Conservation (phyloP, 2,888 invertebrate species). For the Trisateles emortualis region DNA sequence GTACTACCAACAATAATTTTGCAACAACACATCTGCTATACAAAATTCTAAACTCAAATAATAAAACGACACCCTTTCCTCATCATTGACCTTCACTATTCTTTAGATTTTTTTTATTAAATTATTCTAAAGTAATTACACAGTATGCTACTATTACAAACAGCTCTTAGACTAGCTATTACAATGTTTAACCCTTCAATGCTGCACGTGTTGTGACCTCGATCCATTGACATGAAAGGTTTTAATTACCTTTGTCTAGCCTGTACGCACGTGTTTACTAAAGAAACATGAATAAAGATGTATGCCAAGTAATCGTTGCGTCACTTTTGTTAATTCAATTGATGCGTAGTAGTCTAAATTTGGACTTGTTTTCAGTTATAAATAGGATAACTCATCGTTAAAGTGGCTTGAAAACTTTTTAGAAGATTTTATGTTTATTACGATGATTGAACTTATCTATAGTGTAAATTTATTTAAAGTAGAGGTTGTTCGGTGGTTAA, state of each 20-base stretch:
- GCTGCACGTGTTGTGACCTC: slow-evolving; percentile 67
- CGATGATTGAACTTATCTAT: too few relatives aligned
- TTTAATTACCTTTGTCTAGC: slow-evolving; percentile 75
- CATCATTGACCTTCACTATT: slow-evolving; percentile 2
- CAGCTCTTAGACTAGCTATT: slow-evolving; percentile 7
- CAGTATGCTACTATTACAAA: slow-evolving; percentile 3
- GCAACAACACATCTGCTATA: too few relatives aligned
- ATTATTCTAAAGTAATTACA: slow-evolving; percentile 14
- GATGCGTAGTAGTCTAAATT: slow-evolving; percentile 15
- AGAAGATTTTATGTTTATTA: too few relatives aligned
- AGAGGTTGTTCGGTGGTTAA: too few relatives aligned
- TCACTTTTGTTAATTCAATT: slow-evolving; percentile 18
- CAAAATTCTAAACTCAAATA: background rate
- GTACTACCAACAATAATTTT: too few relatives aligned
- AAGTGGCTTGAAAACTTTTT: too few relatives aligned
- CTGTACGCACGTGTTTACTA: slow-evolving; percentile 63
- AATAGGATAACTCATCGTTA: background rate
- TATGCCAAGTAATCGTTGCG: slow-evolving; percentile 27
- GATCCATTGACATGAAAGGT: slow-evolving; percentile 57
- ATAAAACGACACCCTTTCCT: background rate
- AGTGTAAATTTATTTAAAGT: too few relatives aligned
- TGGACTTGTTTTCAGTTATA: background rate
- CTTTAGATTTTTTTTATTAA: slow-evolving; percentile 2
- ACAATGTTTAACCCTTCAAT: slow-evolving; percentile 35
- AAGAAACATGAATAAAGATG: slow-evolving; percentile 41